Evolutionary conservation across 2,797 vertebrate genomes (phyloP), one percentile per base, ranked within the genome.

Genomic region (Alectoris magna): DNA sequence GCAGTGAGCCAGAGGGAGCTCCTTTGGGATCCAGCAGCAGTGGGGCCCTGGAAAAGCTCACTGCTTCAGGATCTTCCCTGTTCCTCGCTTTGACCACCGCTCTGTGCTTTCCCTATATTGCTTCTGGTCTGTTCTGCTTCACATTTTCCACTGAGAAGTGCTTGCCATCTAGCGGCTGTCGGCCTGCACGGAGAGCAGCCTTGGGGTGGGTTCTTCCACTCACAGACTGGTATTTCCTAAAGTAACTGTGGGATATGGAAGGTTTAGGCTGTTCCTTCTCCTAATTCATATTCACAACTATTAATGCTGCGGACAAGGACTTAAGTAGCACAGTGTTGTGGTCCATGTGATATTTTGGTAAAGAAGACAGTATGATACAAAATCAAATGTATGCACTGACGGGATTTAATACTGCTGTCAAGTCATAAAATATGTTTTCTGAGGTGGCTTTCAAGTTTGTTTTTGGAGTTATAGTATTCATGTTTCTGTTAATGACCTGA

Each of bases 291-390:
- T 2, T 49, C 12, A 49, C 26, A 49, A 2, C 12, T 11, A 0
- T 5, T 31, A 26, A 9, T 26, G 23, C 46, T 11, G 16, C 4
- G 38, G 36, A 29, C 24, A 0, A 4, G 69, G 67, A 17, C 11
- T 11, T 10, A 1, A 0, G 14, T 2, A 8, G 44, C 2, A 2
- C 23, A 1, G 0, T 4, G 21, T 2, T 58, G 5, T 2, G 53
- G 17, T 11, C 23, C 10, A 2, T 4, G n/a, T 4, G 14, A 0
- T 26, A 0, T 2, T 55, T 55, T 12, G 59, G 26, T 51, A 24
- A 39, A 34, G 46, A 5, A 36, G 26, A n/a, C 44, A 26, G 19
- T 2, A 19, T 18, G 38, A 8, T 23, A 13, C 34, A 4, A 26
- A 74, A 49, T 6, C 23, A 11, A 19, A 51, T 5, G 14, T 3